These are phyloP conservation scores for Myoxocephalus aenaeus DNA, from an alignment of 2,797 vertebrate genomes.

Conservation along the genomic window DNA sequence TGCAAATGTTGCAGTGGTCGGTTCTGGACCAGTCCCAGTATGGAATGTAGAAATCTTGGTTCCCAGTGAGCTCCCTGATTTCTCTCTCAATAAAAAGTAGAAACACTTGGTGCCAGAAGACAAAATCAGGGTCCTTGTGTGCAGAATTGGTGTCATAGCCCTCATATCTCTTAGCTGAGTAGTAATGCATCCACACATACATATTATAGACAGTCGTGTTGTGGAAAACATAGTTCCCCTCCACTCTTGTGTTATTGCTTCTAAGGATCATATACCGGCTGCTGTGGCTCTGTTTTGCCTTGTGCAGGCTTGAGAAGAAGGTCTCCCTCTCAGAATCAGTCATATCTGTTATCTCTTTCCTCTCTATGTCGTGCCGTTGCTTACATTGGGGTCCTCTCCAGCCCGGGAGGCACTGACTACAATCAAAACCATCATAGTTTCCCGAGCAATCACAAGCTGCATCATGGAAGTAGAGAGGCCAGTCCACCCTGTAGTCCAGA, in stretches of 20 bases:
- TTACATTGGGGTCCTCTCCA: constrained; percentile 20
- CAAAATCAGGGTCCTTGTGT: constrained; percentile 33
- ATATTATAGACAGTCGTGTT: constrained; percentile 44
- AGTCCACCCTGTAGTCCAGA: constrained; percentile 42
- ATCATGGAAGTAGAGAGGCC: constrained; percentile 45
- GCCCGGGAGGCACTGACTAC: constrained; percentile 42
- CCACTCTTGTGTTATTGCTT: constrained; percentile 34
- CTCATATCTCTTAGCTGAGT: constrained; percentile 26
- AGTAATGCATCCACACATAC: constrained; percentile 53
- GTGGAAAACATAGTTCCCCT: constrained; percentile 9
- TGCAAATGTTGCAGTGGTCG: constrained; percentile 46
- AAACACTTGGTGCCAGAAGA: constrained; percentile 41
- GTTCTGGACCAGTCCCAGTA: constrained; percentile 54
- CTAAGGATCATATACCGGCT: constrained; percentile 34
- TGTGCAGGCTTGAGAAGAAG: constrained; percentile 26
- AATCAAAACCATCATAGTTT: constrained; percentile 54
- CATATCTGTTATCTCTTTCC: constrained; percentile 51
- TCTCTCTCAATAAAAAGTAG: constrained; percentile 48
- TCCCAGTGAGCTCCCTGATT: constrained; percentile 41
- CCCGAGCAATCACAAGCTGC: constrained; percentile 37
- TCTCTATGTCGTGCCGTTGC: constrained; percentile 6
- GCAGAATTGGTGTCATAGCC: constrained; percentile 22
- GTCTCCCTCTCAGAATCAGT: constrained; percentile 29
- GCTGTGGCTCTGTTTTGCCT: constrained; percentile 36
- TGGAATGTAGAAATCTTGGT: constrained; percentile 44